Base-by-base conservation (phyloP, 2,888 invertebrate genomes). In the Listrodromus nycthemerus region DNA sequence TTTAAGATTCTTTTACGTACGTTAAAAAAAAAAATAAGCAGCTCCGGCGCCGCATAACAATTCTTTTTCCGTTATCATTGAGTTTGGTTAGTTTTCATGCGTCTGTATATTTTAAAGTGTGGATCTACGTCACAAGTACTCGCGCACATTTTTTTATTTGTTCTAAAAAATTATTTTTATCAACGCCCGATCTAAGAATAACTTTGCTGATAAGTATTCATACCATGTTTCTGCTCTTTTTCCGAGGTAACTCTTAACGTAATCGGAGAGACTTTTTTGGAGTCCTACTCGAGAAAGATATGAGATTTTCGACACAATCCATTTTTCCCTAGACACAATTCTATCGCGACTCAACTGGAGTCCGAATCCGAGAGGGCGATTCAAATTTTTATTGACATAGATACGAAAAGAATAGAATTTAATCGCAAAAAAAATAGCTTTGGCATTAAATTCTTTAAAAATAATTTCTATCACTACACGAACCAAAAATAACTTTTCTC, bases 201-300 rank as follows among this genome's bases (percentile, higher is more conserved):
- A 55, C 55, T 37, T 16, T 33, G 16, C 52, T 55, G 21, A 55
- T 70, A 55, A 70, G 37, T 55, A 70, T 70, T 52, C 55, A 69
- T 52, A 7, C 21, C 52, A 21, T 52, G 21, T 8, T 8, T 8
- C 52, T 52, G 52, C 52, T 52, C 52, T 19, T 21, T 8, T 21
- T 52, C 8, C 21, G 21, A 52, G 8, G 21, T 21, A 21, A 52
- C 21, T 2, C 21, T 6, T 21, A 21, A 2, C 52, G 6, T 13
- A 13, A 13, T 13, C 0, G 33, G 33, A 13, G 2, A 41, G 0
- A 41, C 13, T 13, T 8, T 8, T 33, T 33, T 41, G 13, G 2
- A 41, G 13, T 13, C 0, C 0, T 41, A 41, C 13, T 41, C 41
- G 13, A 41, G 13, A 3, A 13, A 13, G 13, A 41, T 13, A 41